Conservation (phyloP, 2,113 vertebrate genomes). For the Trichechus manatus region DNA sequence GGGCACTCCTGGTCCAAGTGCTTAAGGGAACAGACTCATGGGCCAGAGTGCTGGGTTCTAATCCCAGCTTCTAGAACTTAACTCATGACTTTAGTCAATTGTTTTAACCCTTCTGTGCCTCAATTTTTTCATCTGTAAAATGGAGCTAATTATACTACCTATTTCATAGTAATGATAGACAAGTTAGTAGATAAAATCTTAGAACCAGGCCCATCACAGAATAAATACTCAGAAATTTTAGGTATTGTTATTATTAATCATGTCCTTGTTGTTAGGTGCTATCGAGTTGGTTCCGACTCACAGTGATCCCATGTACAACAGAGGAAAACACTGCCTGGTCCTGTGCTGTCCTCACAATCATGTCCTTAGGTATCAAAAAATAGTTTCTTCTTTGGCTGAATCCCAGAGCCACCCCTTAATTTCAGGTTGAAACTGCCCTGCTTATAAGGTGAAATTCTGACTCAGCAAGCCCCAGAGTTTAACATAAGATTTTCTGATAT, state of each 20-base stretch:
- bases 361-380: neutral
- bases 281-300: no score
- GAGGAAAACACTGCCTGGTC: no score
- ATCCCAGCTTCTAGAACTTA: neutral
- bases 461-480: neutral
- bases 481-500: neutral
- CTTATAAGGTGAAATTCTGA: neutral
- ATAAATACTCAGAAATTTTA: neutral
- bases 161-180: conserved; percentile 2
- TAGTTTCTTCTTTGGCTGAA: conserved; percentile 10
- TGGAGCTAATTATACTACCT: neutral
- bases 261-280: neutral
- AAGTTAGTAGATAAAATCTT: neutral
- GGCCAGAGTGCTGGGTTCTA: neutral
- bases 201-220: neutral
- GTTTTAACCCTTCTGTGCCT: neutral
- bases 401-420: neutral
- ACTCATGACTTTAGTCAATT: neutral
- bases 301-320: no score
- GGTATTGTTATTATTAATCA: neutral
- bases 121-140: neutral
- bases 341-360: neutral
- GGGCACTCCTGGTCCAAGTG: neutral
- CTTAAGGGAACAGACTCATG: neutral
- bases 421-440: neutral